phyloP scores from a whole-genome alignment of 2,888 invertebrate genomes.

The Xestoiulus laeticollis region DNA sequence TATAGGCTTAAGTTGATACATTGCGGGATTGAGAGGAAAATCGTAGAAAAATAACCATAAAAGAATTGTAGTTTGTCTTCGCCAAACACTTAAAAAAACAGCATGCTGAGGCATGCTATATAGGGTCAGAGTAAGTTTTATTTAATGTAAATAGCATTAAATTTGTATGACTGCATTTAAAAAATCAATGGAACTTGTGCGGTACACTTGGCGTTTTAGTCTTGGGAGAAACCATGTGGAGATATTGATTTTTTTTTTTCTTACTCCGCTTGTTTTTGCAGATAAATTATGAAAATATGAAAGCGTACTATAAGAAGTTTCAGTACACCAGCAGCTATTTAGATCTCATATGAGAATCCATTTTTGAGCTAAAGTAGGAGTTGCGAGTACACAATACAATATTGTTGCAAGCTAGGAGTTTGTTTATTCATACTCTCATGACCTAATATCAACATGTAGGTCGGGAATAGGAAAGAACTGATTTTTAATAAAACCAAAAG shows the following conservation, averaged over 20 bases:
- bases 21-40: background rate
- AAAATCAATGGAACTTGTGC: background rate
- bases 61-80: background rate
- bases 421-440: too few relatives aligned
- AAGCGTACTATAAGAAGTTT: background rate
- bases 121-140: background rate
- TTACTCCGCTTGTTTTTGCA: background rate
- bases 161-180: background rate
- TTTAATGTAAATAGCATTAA: constrained; percentile 26
- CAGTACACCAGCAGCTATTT: background rate
- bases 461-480: too few relatives aligned
- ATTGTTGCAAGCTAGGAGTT: too few relatives aligned
- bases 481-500: too few relatives aligned
- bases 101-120: background rate
- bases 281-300: background rate
- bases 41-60: background rate
- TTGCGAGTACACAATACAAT: too few relatives aligned
- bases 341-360: background rate
- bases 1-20: constrained; percentile 19
- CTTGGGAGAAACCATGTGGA: background rate
- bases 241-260: background rate
- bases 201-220: background rate
- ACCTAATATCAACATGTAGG: too few relatives aligned
- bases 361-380: too few relatives aligned
- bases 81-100: background rate